A percentile compares a stretch with the other conserved stretches of the same genome.
Evolutionary conservation across 2,113 vertebrate species (phyloP).

Genomic region (Heloderma charlesbogerti): DNA sequence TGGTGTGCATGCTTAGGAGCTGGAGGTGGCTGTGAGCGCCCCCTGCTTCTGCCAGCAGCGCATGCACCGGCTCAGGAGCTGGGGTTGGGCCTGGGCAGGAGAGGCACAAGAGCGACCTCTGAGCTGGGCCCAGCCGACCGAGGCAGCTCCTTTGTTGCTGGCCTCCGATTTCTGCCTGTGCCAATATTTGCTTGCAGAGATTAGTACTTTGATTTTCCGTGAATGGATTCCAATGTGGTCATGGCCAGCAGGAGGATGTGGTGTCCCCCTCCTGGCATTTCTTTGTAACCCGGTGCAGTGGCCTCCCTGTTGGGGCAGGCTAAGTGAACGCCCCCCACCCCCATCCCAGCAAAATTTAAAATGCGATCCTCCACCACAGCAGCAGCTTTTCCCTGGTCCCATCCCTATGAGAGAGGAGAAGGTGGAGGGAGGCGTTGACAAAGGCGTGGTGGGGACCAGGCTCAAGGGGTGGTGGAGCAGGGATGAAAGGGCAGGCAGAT

Average conservation of each 20-base stretch:
- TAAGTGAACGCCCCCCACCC: not conserved
- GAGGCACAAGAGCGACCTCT: too few relatives aligned
- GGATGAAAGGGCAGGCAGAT: too few relatives aligned
- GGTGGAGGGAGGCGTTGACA: not conserved
- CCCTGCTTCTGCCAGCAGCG: not conserved
- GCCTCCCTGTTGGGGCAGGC: not conserved
- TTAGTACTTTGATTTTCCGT: not conserved
- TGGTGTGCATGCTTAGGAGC: too few relatives aligned
- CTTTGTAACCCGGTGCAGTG: not conserved
- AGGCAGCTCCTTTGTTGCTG: not conserved
- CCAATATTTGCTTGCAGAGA: slow-evolving; percentile 5
- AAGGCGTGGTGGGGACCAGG: not conserved
- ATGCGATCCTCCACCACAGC: not conserved
- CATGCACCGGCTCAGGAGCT: too few relatives aligned
- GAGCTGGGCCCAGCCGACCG: too few relatives aligned
- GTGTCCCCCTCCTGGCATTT: not conserved
- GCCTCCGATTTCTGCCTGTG: not conserved
- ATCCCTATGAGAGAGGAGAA: not conserved
- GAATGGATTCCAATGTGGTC: not conserved
- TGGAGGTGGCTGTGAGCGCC: not conserved
- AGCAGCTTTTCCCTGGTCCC: not conserved
- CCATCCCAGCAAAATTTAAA: not conserved
- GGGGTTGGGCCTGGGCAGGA: too few relatives aligned
- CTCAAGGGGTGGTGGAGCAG: too few relatives aligned
- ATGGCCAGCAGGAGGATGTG: too few relatives aligned